Base-by-base conservation (phyloP, 2,888 invertebrate species). In the Chloroclystis v-ata region DNA sequence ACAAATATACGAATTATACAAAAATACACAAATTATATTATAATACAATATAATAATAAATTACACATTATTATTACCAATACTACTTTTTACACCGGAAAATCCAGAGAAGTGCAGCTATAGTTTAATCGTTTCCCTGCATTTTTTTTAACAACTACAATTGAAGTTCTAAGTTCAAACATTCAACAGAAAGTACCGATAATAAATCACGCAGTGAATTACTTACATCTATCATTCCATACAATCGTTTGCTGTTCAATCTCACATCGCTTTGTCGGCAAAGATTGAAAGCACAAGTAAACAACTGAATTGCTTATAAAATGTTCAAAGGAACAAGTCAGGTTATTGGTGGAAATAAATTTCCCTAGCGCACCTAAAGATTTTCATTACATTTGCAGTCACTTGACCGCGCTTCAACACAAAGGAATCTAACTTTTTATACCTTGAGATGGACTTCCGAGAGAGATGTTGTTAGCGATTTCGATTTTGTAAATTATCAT, bases 371-470 rank as follows among this genome's bases (percentile, higher is more conserved):
- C 60, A 65, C 67, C 67, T 67, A 66, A 74, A 72, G 69, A 75
- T 72, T 81, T 84, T 82, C 79, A 84, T 84, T 82, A 78, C 75
- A 69, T 75, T 68, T 68, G 62, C 63, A 72, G 73, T 75, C 70
- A 72, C 75, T 77, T 78, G 79, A 72, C 74, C 72, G 78, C 75
- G 66, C 75, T 78, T 62, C 59, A 50, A 55, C 67, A 75, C 80
- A 83, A 82, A 80, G 75, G 73, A 72, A 71, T 72, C 67, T 65
- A 69, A 78, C 73, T 82, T 83, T 83, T 78, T 79, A 82, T 75
- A 76, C 67, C 10, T 70, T 75, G 69, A 72, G 13, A 13, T 37
- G 13, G 13, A 26, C 25, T 26, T 25, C 12, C 25, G 37, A 20
- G 20, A n/a, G 10, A 24, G 1, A 10, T 16, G 11, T 35, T 10